Percentiles rank a stretch among this genome's conserved stretches.
phyloP scores from a whole-genome alignment of 35 echinoderm and acorn worm genomes.

The Ophioderma brevispina region DNA sequence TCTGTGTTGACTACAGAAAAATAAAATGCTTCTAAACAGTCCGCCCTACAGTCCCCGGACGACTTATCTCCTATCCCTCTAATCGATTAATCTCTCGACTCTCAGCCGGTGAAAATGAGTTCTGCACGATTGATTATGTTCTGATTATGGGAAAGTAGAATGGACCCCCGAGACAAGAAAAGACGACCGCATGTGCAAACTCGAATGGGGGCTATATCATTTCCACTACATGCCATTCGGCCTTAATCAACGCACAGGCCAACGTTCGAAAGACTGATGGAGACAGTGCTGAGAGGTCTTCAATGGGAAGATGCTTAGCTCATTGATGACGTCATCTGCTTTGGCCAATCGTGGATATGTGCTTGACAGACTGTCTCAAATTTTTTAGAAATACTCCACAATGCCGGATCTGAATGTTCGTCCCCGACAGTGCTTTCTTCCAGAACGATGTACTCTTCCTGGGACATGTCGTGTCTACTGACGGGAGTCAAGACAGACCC shows the following conservation, averaged over 20 bases:
- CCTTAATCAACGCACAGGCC: neutral
- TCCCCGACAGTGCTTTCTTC: no score
- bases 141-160: slow-evolving; percentile 43
- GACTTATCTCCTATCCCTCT: slow-evolving; percentile 25
- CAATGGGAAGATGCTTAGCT: no score
- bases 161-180: slow-evolving; percentile 31
- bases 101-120: neutral
- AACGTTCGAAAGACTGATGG: no score
- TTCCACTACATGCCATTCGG: slow-evolving; percentile 14
- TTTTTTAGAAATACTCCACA: no score
- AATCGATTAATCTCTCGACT: slow-evolving; percentile 28
- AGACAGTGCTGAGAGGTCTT: no score
- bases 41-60: neutral
- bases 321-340: no score
- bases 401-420: no score
- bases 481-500: no score
- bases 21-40: slow-evolving; percentile 38
- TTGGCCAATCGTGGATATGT: no score
- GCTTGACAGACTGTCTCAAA: no score
- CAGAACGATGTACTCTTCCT: no score
- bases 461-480: no score
- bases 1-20: slow-evolving; percentile 36
- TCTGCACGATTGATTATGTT: slow-evolving; percentile 38
- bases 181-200: slow-evolving; percentile 36
- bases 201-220: slow-evolving; percentile 9